Evolutionary conservation across 2,888 invertebrate genomes (phyloP).

Genomic region (Drosophila melanosoma): DNA sequence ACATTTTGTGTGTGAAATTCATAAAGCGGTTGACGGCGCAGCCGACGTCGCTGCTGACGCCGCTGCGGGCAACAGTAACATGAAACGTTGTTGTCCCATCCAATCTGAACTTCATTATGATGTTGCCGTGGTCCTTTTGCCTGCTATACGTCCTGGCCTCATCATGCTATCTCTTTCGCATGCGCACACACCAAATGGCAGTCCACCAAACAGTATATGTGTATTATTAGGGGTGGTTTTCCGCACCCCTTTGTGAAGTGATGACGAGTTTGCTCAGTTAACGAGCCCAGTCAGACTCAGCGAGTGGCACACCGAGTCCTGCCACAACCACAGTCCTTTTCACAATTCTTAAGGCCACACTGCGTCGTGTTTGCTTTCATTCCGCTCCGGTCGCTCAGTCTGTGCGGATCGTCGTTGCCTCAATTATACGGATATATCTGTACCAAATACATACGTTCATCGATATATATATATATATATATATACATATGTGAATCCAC

Average conservation of each 20-base stretch:
- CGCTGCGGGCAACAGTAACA: slow-evolving; percentile 47
- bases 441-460: not conserved
- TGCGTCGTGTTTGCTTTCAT: slow-evolving; percentile 75
- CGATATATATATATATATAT: not conserved
- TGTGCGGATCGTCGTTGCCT: slow-evolving; percentile 66
- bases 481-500: slow-evolving; percentile 6
- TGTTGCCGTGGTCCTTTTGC: slow-evolving; percentile 70
- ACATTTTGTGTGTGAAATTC: slow-evolving; percentile 82
- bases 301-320: slow-evolving; percentile 22
- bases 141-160: slow-evolving; percentile 40
- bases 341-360: slow-evolving; percentile 82
- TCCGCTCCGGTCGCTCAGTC: slow-evolving; percentile 82
- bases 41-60: slow-evolving; percentile 21
- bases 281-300: slow-evolving; percentile 52
- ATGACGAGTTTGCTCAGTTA: slow-evolving; percentile 64
- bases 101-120: slow-evolving; percentile 74
- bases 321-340: slow-evolving; percentile 59
- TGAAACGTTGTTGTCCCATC: slow-evolving; percentile 37
- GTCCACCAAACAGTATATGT: not conserved
- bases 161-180: slow-evolving; percentile 59
- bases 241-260: slow-evolving; percentile 32
- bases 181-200: slow-evolving; percentile 34
- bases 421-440: slow-evolving; percentile 4
- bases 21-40: slow-evolving; percentile 66
- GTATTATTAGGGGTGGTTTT: slow-evolving; percentile 45